Conservation (phyloP, 2,113 vertebrate species). For the Hemiscyllium ocellatum region DNA sequence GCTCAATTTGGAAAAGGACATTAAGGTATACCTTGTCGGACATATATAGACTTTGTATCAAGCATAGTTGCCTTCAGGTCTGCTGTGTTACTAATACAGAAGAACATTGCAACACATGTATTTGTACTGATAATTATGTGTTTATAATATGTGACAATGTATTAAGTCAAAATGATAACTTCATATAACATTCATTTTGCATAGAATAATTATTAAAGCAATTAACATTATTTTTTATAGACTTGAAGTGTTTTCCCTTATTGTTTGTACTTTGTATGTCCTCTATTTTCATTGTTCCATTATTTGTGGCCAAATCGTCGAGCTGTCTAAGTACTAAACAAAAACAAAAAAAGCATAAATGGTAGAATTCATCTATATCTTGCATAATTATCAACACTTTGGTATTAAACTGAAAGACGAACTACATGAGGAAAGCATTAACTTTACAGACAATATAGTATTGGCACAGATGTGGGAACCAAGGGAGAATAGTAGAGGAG, state of each 20-base stretch:
- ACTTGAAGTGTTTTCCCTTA: background rate
- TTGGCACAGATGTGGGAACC: too few species aligned
- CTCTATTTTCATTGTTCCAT: background rate
- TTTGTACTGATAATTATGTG: background rate
- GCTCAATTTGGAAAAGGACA: too few species aligned
- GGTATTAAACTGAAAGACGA: too few species aligned
- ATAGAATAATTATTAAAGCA: background rate
- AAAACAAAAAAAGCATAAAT: too few species aligned
- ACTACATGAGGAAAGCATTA: too few species aligned
- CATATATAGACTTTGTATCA: conserved; percentile 48
- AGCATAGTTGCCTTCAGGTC: conserved; percentile 44
- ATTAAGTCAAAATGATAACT: background rate
- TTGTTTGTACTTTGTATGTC: background rate
- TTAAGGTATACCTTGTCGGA: conserved; percentile 40
- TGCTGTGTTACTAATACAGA: conserved; percentile 38
- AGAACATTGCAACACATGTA: conserved; percentile 36
- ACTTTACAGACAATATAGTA: too few species aligned
- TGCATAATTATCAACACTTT: too few species aligned
- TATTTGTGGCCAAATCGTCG: background rate
- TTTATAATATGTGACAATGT: background rate
- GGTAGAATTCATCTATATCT: too few species aligned
- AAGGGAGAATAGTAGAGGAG: too few species aligned
- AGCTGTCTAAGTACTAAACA: background rate
- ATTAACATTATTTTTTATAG: background rate
- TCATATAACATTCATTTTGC: background rate